Evolutionary conservation across 2,113 vertebrate species (phyloP).

Genomic region (Bombycilla garrulus): DNA sequence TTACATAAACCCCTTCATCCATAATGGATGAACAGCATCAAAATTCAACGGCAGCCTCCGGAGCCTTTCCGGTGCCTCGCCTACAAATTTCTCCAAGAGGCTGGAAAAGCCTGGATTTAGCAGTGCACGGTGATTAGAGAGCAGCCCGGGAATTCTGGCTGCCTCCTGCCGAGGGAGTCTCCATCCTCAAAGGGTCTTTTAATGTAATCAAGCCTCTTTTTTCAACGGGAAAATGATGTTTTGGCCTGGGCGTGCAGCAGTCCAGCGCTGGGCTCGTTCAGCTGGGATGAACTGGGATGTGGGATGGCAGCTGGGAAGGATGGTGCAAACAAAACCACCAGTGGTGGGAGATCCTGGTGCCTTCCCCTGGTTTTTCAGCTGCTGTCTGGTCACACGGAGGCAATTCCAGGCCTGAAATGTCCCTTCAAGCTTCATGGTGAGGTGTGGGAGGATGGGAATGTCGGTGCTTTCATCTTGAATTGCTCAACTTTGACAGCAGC

Average conservation of each 20-base stretch:
- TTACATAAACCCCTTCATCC: slow-evolving; percentile 65
- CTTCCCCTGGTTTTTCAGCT: neutral
- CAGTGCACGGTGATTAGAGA: neutral
- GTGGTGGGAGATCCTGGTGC: neutral
- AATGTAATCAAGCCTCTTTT: neutral
- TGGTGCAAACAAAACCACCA: neutral
- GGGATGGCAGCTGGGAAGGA: neutral
- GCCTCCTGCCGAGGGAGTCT: neutral
- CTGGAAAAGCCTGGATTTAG: neutral
- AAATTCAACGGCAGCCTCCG: slow-evolving; percentile 28
- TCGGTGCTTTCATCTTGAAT: neutral
- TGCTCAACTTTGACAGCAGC: neutral
- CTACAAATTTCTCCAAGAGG: slow-evolving; percentile 42
- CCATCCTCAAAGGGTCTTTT: slow-evolving; percentile 16
- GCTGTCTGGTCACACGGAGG: neutral
- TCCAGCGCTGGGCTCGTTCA: neutral
- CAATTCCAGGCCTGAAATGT: neutral
- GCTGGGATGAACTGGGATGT: neutral
- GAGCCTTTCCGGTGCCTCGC: slow-evolving; percentile 42
- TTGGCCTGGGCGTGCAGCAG: neutral
- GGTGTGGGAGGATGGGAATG: neutral
- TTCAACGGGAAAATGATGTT: neutral
- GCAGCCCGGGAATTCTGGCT: neutral
- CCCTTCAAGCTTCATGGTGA: neutral
- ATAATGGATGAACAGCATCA: slow-evolving; percentile 66